These are phyloP conservation scores for Gnathonemus echidnorhynchus DNA, from an alignment of 2,113 vertebrate species.

Conservation along the genomic window DNA sequence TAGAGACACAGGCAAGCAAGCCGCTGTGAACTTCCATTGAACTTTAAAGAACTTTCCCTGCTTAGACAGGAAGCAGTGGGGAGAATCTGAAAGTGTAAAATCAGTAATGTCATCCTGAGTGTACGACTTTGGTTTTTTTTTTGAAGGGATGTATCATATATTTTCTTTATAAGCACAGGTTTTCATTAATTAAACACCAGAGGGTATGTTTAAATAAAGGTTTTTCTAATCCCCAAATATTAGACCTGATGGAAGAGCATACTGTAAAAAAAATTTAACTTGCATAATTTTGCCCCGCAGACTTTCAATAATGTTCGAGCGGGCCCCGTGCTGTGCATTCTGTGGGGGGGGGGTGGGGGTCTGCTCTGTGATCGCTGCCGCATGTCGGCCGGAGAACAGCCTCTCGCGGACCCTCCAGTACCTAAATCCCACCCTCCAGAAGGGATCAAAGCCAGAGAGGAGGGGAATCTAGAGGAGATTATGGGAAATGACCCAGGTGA, in stretches of 20 bases:
- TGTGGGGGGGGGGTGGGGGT: neutral
- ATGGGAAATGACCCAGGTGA: neutral
- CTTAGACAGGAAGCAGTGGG: neutral
- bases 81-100: neutral
- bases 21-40: neutral
- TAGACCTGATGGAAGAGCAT: neutral
- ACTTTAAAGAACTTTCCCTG: neutral
- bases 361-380: neutral
- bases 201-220: neutral
- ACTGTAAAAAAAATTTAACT: neutral
- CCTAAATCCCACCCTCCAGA: neutral
- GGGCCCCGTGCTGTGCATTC: neutral
- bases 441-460: neutral
- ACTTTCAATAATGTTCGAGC: neutral
- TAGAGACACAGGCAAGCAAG: neutral
- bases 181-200: neutral
- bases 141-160: neutral
- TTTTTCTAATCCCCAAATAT: neutral
- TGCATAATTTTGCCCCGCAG: neutral
- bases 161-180: neutral
- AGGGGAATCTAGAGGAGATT: neutral
- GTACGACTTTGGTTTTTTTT: neutral
- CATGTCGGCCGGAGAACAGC: neutral
- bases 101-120: neutral
- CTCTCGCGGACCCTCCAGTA: neutral